A percentile compares a stretch with the other conserved stretches of the same genome.
Conservation (phyloP, 2,797 vertebrate species). For the Coranthus polyacanthus region DNA sequence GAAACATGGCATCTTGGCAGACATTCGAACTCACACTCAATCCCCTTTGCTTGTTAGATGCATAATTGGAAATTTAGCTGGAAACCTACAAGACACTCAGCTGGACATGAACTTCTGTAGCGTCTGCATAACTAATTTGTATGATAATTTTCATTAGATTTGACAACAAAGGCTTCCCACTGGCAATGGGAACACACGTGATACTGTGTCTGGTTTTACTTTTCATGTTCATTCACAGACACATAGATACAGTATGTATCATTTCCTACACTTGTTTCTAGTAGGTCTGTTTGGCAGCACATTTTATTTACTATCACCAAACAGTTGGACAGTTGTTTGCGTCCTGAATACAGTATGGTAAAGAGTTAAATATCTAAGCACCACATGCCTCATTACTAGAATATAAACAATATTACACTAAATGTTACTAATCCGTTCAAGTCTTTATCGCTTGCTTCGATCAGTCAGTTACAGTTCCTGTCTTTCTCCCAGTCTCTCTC, state of each 20-base stretch:
- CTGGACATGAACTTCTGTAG: too few relatives aligned
- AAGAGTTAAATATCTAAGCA: neutral
- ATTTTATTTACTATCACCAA: slow-evolving; percentile 22
- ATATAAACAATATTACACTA: neutral
- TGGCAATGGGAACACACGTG: neutral
- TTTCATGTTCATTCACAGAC: neutral
- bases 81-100: too few relatives aligned
- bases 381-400: slow-evolving; percentile 7
- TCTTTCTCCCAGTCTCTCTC: neutral
- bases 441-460: neutral
- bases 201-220: neutral
- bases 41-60: too few relatives aligned
- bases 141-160: too few relatives aligned
- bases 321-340: neutral
- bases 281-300: neutral
- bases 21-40: neutral
- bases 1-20: slow-evolving; percentile 6
- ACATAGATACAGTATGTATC: neutral
- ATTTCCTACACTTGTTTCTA: neutral
- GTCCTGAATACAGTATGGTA: too few relatives aligned
- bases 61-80: too few relatives aligned
- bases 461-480: neutral
- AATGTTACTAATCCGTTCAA: neutral
- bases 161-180: too few relatives aligned
- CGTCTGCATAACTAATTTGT: too few relatives aligned